Evolutionary conservation across 2,113 vertebrate genomes (phyloP).

Genomic region (Saccopteryx bilineata): DNA sequence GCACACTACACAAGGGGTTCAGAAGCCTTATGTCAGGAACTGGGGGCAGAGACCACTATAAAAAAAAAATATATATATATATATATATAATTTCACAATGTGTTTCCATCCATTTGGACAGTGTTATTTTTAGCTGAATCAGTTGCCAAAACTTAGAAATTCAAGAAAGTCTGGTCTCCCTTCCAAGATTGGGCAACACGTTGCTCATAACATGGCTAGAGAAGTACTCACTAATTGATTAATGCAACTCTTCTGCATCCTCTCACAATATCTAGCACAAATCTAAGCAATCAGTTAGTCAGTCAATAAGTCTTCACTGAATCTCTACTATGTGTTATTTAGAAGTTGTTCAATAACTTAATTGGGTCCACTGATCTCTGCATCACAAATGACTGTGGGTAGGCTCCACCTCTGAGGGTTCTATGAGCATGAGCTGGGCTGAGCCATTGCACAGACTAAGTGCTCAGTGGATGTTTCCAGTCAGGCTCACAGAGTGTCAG

Average conservation of each 20-base stretch:
- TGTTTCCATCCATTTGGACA: background rate
- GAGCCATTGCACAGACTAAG: background rate
- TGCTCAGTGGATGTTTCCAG: background rate
- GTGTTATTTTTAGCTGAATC: background rate
- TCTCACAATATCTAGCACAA: background rate
- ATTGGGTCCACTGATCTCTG: slow-evolving; percentile 29
- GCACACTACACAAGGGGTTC: background rate
- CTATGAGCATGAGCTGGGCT: fast-evolving
- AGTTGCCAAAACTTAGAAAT: background rate
- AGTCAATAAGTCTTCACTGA: slow-evolving; percentile 56
- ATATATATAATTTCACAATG: background rate
- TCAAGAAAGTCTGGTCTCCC: background rate
- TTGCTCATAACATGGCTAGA: background rate
- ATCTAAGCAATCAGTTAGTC: slow-evolving; percentile 57
- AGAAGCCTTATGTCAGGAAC: too few species aligned
- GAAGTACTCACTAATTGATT: background rate
- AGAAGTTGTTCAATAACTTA: slow-evolving; percentile 54
- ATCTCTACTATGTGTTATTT: slow-evolving; percentile 36
- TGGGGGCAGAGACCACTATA: background rate
- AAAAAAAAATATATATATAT: too few species aligned
- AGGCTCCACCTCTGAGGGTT: background rate
- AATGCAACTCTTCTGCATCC: background rate
- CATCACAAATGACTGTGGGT: background rate
- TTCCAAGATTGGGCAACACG: background rate
- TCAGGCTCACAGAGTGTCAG: background rate